Evolutionary conservation across 1,140 invertebrate genomes (phyloP), one percentile per base, ranked within the genome.

Genomic region (Centruroides sculpturatus): DNA sequence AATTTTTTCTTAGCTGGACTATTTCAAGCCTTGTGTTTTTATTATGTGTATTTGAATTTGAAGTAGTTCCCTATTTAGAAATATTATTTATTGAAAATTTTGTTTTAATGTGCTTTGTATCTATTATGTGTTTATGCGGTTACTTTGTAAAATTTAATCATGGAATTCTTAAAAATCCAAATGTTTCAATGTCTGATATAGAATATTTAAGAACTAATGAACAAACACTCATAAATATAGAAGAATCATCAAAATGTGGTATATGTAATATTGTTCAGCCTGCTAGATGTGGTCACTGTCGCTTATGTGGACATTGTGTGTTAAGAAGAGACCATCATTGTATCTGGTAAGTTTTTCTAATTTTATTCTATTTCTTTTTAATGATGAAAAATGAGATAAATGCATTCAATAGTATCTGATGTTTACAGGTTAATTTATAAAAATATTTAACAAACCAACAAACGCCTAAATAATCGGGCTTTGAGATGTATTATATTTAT

Each of bases 21-120:
- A 12, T 56, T 34, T 47, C 59, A 12, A 59, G 53, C 5, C 59
- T 64, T 41, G 58, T 61, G 23, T 61, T 64, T 35, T 13, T 64
- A 1, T 48, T 61, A 8, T 56, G 50, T 9, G 57, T 64, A 12
- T 64, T 64, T 53, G 59, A 64, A 57, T 53, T 64, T n/a, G 63
- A 64, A 59, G 63, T 64, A 8, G 63, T 64, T 2, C 63, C 63
- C 3, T 64, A 64, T 59, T 55, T 64, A 52, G 63, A 64, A 56
- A 64, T 64, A 23, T 50, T 64, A 10, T 61, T 64, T 41, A 36
- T 47, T 23, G 63, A 64, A 53, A 64, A 64, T 41, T 61, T 61
- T 36, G n/a, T 59, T 51, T 55, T 64, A 10, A 64, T 64, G 60
- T 56, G 48, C 57, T 63, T 57, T 57, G 55, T 63, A 4, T 57